These are phyloP conservation scores for Mechanitis messenoides DNA, from an alignment of 2,888 invertebrate species.

Conservation along the genomic window DNA sequence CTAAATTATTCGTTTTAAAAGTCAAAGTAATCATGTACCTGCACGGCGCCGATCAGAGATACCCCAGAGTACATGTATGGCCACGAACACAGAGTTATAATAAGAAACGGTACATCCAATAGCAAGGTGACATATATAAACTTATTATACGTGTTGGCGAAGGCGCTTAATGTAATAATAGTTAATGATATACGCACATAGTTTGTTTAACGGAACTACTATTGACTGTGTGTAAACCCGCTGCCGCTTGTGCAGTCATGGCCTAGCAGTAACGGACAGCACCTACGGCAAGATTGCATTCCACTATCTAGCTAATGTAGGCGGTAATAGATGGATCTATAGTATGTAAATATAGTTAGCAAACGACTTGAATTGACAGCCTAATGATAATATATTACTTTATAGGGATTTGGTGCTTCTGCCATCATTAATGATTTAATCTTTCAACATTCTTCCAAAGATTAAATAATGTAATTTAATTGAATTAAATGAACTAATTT, in stretches of 20 bases:
- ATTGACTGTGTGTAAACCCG: not conserved
- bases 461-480: no score
- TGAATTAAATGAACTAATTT: no score
- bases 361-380: conserved; percentile 26
- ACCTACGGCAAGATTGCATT: conserved; percentile 58
- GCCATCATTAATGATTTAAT: conserved; percentile 4
- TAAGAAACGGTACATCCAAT: not conserved
- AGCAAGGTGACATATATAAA: no score
- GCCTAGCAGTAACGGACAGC: conserved; percentile 36
- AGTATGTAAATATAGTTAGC: conserved; percentile 18
- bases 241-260: not conserved
- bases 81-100: not conserved
- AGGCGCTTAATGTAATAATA: no score
- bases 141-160: no score
- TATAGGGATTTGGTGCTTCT: not conserved
- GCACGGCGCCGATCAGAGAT: conserved; percentile 44
- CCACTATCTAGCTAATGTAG: conserved; percentile 56
- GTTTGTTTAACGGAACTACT: not conserved
- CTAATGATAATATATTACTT: conserved; percentile 13
- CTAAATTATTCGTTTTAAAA: not conserved
- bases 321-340: conserved; percentile 58
- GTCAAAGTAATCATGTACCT: conserved; percentile 21
- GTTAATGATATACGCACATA: not conserved
- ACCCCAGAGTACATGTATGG: conserved; percentile 22
- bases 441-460: not conserved